phyloP scores from a whole-genome alignment of 2,888 invertebrate species.

The Pseudococcus jackbeardsleyi region DNA sequence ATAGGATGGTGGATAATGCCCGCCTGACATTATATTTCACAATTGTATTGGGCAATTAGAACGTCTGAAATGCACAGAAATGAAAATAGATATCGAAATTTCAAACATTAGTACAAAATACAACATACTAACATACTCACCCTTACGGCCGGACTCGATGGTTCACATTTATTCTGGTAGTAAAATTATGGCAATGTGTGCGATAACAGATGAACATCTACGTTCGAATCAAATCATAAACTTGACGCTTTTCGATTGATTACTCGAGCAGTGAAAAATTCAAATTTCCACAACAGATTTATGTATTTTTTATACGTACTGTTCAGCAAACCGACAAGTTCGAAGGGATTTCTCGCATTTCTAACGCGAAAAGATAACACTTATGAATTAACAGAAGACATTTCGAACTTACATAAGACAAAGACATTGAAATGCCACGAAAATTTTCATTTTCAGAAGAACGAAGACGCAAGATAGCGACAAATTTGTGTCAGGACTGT shows the following conservation, averaged over 20 bases:
- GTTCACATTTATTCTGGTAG: neutral
- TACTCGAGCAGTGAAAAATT: neutral
- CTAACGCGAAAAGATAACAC: neutral
- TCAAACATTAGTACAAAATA: too few relatives aligned
- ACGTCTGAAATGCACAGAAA: slow-evolving; percentile 11
- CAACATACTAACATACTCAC: neutral
- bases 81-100: neutral
- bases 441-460: slow-evolving; percentile 15
- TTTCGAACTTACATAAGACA: neutral
- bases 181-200: neutral
- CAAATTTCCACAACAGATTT: neutral
- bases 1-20: slow-evolving; percentile 65
- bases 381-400: neutral
- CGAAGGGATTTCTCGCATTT: neutral
- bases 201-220: neutral
- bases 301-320: neutral
- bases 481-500: slow-evolving; percentile 45
- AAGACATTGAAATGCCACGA: slow-evolving; percentile 52
- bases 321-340: neutral
- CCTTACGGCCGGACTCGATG: neutral
- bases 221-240: neutral
- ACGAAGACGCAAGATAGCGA: slow-evolving; percentile 47
- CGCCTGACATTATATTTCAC: slow-evolving; percentile 65
- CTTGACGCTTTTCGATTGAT: neutral
- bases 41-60: neutral